Percentiles rank a stretch among this genome's conserved stretches.
Conservation (phyloP, 2,113 vertebrate species). For the Tricholaema leucomelas region DNA sequence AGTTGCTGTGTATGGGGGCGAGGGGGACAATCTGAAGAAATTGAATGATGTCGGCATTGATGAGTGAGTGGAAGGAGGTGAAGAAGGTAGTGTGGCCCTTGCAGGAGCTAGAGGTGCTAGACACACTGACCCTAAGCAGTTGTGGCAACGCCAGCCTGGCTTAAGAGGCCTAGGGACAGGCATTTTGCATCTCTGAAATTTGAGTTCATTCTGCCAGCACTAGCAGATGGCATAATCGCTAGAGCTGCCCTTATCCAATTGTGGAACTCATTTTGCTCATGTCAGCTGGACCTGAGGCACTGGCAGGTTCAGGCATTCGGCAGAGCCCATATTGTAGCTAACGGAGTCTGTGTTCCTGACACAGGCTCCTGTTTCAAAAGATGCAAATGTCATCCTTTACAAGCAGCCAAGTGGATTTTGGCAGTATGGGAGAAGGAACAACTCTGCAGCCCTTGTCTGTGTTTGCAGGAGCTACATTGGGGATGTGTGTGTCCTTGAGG, state of each 20-base stretch:
- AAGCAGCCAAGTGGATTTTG: not conserved
- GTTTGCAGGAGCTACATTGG: constrained; percentile 89
- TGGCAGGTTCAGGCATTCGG: not conserved
- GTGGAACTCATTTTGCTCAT: not conserved
- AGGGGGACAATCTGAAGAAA: constrained; percentile 93
- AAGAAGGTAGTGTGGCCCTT: not conserved
- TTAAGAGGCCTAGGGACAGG: not conserved
- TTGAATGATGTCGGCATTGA: constrained; percentile 91
- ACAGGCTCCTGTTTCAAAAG: not conserved
- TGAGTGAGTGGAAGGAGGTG: constrained; percentile 80
- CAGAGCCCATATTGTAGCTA: not conserved
- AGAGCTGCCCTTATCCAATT: fast-evolving
- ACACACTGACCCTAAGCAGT: not conserved
- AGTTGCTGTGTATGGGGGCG: constrained; percentile 89
- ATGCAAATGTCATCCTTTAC: not conserved
- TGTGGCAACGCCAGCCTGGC: not conserved
- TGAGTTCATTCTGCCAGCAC: fast-evolving
- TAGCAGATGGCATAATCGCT: fast-evolving
- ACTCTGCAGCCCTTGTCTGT: not conserved
- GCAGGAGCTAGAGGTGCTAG: not conserved
- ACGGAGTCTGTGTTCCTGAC: not conserved
- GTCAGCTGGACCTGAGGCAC: not conserved
- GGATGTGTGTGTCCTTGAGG: constrained; percentile 94
- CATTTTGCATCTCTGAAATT: not conserved
- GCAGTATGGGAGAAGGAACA: not conserved